phyloP scores from a whole-genome alignment of 2,113 vertebrate genomes.

The Microtus oregoni region DNA sequence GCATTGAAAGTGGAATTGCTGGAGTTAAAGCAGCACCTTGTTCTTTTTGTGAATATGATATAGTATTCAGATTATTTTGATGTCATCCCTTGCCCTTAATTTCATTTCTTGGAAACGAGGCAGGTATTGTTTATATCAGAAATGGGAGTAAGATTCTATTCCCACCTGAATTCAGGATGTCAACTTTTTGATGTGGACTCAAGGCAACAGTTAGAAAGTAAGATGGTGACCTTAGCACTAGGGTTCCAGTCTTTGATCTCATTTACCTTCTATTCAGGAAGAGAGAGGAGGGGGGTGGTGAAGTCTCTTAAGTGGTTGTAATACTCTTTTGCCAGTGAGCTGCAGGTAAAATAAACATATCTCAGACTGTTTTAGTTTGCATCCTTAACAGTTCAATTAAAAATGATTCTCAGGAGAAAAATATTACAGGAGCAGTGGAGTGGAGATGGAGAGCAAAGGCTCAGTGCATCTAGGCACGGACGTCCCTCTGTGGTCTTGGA shows the following conservation, averaged over 20 bases:
- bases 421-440: background rate
- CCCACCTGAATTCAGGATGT: background rate
- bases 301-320: background rate
- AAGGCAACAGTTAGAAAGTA: background rate
- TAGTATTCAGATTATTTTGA: background rate
- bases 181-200: background rate
- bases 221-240: accelerated
- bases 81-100: background rate
- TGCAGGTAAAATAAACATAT: background rate
- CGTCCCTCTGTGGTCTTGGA: background rate
- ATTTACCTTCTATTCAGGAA: background rate
- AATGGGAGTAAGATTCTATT: background rate
- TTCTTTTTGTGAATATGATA: background rate
- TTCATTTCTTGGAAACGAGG: background rate
- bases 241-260: background rate
- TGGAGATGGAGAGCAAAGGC: background rate
- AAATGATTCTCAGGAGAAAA: background rate
- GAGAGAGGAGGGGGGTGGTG: background rate
- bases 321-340: background rate
- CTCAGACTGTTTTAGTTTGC: background rate
- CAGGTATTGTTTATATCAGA: background rate
- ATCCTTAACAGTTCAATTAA: background rate
- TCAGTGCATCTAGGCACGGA: background rate
- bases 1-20: background rate
- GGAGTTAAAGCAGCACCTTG: background rate